Evolutionary conservation across 2,888 invertebrate species (phyloP).

Genomic region (Eulithis testata): DNA sequence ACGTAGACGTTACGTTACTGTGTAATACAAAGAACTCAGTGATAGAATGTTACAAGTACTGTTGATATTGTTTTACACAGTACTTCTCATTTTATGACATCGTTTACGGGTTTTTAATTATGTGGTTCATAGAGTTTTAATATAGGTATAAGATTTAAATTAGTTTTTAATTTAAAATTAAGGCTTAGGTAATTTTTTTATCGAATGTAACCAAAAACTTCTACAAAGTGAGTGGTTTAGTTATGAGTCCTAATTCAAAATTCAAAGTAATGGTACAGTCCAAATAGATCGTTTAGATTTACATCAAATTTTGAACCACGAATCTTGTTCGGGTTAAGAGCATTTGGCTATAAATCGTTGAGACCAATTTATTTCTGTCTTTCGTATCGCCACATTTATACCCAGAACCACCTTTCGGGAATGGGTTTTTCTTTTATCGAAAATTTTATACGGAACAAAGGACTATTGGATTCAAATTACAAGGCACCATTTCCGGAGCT

Average conservation of each 20-base stretch:
- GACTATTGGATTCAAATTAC: constrained; percentile 71
- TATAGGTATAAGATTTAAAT: no score
- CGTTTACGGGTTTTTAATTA: no score
- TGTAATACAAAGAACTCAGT: constrained; percentile 66
- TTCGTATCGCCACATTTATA: constrained; percentile 66
- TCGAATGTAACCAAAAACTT: no score
- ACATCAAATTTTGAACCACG: constrained; percentile 58
- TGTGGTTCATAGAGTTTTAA: no score
- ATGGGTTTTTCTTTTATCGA: constrained; percentile 39
- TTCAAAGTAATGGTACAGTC: neutral
- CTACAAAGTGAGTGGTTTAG: no score
- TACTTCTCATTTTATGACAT: no score
- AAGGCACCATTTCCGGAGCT: constrained; percentile 52
- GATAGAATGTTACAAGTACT: constrained; percentile 43
- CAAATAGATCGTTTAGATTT: constrained; percentile 41
- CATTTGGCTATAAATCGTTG: constrained; percentile 80
- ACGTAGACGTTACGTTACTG: constrained; percentile 50
- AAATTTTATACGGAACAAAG: constrained; percentile 48
- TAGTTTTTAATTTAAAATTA: no score
- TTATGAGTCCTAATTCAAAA: no score
- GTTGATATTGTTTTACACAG: neutral
- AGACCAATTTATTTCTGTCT: constrained; percentile 77
- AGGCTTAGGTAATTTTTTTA: no score
- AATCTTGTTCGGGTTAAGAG: constrained; percentile 72
- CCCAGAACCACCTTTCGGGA: constrained; percentile 61